Percentiles rank a stretch among this genome's conserved stretches.
Evolutionary conservation across 1,140 invertebrate genomes (phyloP).

Genomic region (Achatina immaculata): DNA sequence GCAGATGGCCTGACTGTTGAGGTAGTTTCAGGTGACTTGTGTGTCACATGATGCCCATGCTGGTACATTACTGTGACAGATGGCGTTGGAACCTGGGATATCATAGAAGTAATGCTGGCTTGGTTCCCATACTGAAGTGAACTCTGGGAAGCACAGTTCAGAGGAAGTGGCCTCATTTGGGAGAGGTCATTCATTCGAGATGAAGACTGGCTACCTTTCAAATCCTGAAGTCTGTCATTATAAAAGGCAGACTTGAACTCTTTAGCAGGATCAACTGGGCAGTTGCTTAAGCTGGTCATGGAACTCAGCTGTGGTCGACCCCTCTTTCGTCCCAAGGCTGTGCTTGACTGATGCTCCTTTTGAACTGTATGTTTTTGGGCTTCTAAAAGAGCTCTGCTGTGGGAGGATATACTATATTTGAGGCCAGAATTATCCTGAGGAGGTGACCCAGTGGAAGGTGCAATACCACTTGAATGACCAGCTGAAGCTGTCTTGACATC

Average conservation of each 20-base stretch:
- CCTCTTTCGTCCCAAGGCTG: constrained; percentile 9
- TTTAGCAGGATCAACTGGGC: not conserved
- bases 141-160: constrained; percentile 12
- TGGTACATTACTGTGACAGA: not conserved
- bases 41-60: not conserved
- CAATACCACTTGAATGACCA: too few species aligned
- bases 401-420: not conserved
- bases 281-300: not conserved
- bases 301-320: constrained; percentile 27
- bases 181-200: not conserved
- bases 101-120: too few species aligned
- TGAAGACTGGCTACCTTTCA: too few species aligned
- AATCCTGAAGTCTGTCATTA: too few species aligned
- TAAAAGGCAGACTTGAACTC: not conserved
- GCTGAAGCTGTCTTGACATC: not conserved
- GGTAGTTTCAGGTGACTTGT: too few species aligned
- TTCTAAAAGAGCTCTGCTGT: not conserved
- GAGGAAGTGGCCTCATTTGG: not conserved
- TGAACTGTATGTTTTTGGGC: constrained; percentile 10
- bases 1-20: too few species aligned
- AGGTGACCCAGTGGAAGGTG: not conserved
- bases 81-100: too few species aligned
- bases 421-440: not conserved
- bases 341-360: constrained; percentile 21
- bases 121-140: not conserved